These are phyloP conservation scores for Oligia latruncula DNA, from an alignment of 2,888 invertebrate genomes.

Conservation along the genomic window DNA sequence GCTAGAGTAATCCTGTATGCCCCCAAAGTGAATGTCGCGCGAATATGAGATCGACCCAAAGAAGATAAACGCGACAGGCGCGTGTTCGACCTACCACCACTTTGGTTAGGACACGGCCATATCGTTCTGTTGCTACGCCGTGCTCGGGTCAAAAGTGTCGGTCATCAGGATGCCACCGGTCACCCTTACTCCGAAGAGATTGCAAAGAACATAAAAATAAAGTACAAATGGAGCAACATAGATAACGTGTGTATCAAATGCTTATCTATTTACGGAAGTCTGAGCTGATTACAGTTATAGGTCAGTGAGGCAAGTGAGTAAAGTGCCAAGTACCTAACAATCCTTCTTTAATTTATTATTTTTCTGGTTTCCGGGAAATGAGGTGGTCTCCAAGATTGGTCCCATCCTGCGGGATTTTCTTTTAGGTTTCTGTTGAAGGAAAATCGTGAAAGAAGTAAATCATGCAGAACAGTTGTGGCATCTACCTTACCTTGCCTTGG, in stretches of 20 bases:
- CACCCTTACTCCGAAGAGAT: not conserved
- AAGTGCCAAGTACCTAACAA: not conserved
- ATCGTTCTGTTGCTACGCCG: not conserved
- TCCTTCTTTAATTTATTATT: not conserved
- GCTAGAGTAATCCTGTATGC: not conserved
- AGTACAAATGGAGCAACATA: constrained; percentile 26
- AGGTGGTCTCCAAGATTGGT: not conserved
- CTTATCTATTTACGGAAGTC: constrained; percentile 58
- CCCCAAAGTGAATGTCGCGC: not conserved
- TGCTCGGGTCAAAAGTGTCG: not conserved
- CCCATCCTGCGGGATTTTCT: not conserved
- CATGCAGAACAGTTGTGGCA: not conserved
- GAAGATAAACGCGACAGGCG: not conserved
- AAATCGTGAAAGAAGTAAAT: not conserved
- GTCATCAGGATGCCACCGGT: not conserved
- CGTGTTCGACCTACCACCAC: too few relatives aligned
- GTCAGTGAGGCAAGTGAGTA: constrained; percentile 36
- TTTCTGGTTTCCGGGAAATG: not conserved
- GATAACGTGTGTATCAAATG: constrained; percentile 35
- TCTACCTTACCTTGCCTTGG: too few relatives aligned
- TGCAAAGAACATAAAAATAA: constrained; percentile 12
- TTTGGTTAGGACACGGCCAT: not conserved
- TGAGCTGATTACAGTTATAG: constrained; percentile 53
- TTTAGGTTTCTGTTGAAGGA: not conserved
- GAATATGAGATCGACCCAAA: not conserved